phyloP scores from a whole-genome alignment of 2,888 invertebrate species.

The Cactoblastis cactorum region DNA sequence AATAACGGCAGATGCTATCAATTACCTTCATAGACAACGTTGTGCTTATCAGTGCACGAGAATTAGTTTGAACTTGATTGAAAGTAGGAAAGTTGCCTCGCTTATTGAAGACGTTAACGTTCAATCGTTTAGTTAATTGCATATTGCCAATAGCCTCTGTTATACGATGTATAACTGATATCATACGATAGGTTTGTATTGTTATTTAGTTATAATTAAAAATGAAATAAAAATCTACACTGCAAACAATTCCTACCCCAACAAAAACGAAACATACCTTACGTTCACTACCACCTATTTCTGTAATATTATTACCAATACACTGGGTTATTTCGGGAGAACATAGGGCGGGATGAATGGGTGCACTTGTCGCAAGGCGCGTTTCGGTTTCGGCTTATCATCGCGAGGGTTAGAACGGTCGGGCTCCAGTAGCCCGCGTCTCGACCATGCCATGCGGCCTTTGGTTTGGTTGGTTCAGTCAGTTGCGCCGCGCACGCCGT shows the following conservation, averaged over 20 bases:
- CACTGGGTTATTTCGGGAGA: constrained; percentile 33
- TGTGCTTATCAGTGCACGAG: constrained; percentile 6
- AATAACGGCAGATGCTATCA: neutral
- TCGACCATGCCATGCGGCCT: neutral
- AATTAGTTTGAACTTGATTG: neutral
- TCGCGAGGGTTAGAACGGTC: constrained; percentile 12
- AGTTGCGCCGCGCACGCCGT: constrained; percentile 67
- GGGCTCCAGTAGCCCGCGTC: neutral
- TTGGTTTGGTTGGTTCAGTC: constrained; percentile 37
- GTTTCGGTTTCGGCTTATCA: constrained; percentile 37
- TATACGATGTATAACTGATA: too few relatives aligned
- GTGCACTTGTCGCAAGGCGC: constrained; percentile 53
- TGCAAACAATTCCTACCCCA: neutral
- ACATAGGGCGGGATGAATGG: constrained; percentile 55
- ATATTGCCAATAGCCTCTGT: too few relatives aligned
- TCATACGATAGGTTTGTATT: too few relatives aligned
- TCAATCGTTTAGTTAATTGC: too few relatives aligned
- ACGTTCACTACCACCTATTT: neutral
- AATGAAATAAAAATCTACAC: too few relatives aligned
- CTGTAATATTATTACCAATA: neutral
- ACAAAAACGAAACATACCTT: neutral
- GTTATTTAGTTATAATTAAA: too few relatives aligned
- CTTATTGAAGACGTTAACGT: neutral
- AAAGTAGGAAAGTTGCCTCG: constrained; percentile 1
- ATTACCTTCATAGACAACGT: constrained; percentile 3